Conservation (phyloP, 2,797 vertebrate species). For the Sebastes reedi region DNA sequence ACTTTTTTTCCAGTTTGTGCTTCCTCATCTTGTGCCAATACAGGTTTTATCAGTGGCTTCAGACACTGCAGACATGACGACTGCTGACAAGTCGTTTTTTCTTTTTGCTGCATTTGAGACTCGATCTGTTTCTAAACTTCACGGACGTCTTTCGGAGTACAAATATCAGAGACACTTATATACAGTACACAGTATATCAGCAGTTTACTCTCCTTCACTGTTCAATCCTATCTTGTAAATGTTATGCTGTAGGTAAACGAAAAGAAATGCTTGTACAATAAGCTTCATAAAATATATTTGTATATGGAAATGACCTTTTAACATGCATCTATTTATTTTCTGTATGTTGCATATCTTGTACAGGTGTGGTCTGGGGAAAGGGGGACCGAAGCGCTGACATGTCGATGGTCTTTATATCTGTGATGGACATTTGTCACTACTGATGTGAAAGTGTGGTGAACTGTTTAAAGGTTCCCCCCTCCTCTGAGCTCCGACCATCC, state of each 20-base stretch:
- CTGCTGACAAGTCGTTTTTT: background rate
- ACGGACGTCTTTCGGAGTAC: constrained; percentile 9
- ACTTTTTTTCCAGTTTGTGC: constrained; percentile 33
- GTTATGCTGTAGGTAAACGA: constrained; percentile 76
- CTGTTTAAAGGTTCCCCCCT: constrained; percentile 56
- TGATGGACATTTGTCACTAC: constrained; percentile 68
- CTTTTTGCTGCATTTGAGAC: constrained; percentile 18
- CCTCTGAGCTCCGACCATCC: constrained; percentile 52
- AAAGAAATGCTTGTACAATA: constrained; percentile 87
- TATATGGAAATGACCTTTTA: constrained; percentile 89
- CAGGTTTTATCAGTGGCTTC: constrained; percentile 22
- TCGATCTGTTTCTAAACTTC: constrained; percentile 6
- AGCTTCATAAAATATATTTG: constrained; percentile 88
- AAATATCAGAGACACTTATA: constrained; percentile 46
- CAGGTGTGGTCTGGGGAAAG: constrained; percentile 49
- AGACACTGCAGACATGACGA: background rate
- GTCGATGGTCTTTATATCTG: constrained; percentile 35
- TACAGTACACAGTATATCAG: constrained; percentile 47
- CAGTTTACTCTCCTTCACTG: constrained; percentile 54
- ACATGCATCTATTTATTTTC: constrained; percentile 93
- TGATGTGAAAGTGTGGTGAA: constrained; percentile 62
- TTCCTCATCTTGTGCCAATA: constrained; percentile 42
- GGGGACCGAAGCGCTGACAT: constrained; percentile 16
- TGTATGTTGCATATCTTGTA: constrained; percentile 79
- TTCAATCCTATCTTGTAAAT: constrained; percentile 80